Conservation (phyloP, 2,797 vertebrate species). For the Martes flavigula region DNA sequence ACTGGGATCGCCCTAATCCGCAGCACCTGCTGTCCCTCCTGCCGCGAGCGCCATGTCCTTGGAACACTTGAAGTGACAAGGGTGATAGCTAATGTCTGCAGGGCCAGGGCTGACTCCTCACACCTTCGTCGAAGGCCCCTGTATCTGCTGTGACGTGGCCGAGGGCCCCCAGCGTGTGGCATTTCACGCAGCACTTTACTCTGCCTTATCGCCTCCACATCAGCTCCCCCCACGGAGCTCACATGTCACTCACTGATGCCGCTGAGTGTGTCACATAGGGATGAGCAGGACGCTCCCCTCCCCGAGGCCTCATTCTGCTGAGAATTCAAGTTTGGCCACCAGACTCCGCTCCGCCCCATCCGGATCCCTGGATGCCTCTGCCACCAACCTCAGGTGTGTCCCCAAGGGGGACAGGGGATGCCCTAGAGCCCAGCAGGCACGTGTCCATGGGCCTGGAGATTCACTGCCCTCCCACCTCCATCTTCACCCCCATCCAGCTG, state of each 20-base stretch:
- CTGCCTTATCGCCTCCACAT: neutral
- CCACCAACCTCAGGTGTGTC: neutral
- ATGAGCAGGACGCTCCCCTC: no score
- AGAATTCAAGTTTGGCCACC: neutral
- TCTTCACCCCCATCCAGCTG: neutral
- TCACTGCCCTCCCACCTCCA: neutral
- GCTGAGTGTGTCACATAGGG: neutral
- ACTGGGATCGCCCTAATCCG: neutral
- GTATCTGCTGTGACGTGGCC: neutral
- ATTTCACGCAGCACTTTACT: neutral
- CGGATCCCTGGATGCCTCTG: neutral
- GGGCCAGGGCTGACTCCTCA: neutral
- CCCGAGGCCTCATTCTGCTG: neutral
- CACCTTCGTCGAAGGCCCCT: neutral
- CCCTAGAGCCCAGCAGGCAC: neutral
- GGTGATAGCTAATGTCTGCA: neutral
- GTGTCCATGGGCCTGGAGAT: neutral
- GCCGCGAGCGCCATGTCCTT: neutral
- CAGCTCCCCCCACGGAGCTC: neutral
- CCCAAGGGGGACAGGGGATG: neutral
- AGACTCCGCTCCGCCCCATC: rapidly evolving
- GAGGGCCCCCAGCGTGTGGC: neutral
- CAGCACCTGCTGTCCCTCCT: neutral
- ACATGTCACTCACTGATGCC: neutral
- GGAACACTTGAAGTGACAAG: neutral